Percentiles rank a stretch among this genome's conserved stretches.
Evolutionary conservation across 2,888 invertebrate genomes (phyloP).

Genomic region (Agrochola lota): DNA sequence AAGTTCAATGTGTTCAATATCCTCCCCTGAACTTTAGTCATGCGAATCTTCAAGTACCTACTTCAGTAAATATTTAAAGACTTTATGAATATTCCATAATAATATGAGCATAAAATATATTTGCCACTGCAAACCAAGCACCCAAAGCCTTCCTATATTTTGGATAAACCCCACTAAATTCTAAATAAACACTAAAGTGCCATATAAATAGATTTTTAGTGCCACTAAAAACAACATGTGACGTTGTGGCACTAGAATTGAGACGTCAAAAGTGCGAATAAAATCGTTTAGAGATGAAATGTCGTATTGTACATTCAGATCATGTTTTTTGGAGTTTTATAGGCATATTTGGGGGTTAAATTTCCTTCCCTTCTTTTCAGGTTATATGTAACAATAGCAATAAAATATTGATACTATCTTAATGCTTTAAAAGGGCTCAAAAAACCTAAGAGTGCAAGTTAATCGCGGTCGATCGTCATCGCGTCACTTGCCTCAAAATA

Average conservation of each 20-base stretch:
- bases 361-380: background rate
- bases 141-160: conserved; percentile 25
- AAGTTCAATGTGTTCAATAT: background rate
- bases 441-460: background rate
- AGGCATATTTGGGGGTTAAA: background rate
- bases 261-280: conserved; percentile 48
- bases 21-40: background rate
- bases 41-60: background rate
- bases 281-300: conserved; percentile 39
- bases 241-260: conserved; percentile 28
- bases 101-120: conserved; percentile 3
- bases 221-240: conserved; percentile 47
- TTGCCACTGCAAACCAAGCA: background rate
- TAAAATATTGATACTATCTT: background rate
- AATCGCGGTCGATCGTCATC: background rate
- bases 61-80: background rate
- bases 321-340: conserved; percentile 6
- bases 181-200: conserved; percentile 32
- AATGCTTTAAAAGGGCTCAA: background rate
- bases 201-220: conserved; percentile 60
- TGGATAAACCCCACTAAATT: conserved; percentile 47
- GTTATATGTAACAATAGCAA: background rate
- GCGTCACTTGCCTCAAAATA: no score
- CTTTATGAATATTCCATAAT: background rate
- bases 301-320: conserved; percentile 20